Percentiles rank a stretch among this genome's conserved stretches.
Evolutionary conservation across 1,140 invertebrate genomes (phyloP).

Genomic region (Lasioglossum baleicum): DNA sequence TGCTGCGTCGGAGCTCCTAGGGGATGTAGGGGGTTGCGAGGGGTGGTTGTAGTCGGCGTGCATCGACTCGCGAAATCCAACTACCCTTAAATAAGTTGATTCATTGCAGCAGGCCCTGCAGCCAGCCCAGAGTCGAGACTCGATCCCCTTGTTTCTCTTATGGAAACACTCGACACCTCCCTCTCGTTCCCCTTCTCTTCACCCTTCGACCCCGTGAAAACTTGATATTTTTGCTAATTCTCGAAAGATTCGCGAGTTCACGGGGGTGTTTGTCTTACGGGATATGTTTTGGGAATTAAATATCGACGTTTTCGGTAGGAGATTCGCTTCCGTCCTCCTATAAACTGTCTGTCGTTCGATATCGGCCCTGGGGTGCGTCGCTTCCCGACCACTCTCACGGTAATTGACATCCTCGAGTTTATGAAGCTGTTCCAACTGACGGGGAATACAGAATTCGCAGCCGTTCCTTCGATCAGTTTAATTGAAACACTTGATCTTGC

Average conservation of each 20-base stretch:
- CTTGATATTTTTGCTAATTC: constrained; percentile 9
- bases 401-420: constrained; percentile 39
- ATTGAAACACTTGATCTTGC: constrained; percentile 20
- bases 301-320: constrained; percentile 16
- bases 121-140: constrained; percentile 43
- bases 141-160: constrained; percentile 1
- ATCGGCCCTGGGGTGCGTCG: background rate
- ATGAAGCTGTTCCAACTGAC: constrained; percentile 15
- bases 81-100: constrained; percentile 81
- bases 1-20: constrained; percentile 46
- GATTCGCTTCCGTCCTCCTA: constrained; percentile 18
- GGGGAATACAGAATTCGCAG: constrained; percentile 10
- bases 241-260: background rate
- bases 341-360: constrained; percentile 19
- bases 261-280: background rate
- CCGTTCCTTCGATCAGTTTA: constrained; percentile 16
- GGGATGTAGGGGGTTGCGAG: constrained; percentile 35
- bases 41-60: constrained; percentile 70
- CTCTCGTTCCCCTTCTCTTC: background rate
- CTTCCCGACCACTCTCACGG: constrained; percentile 13
- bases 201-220: too few species aligned
- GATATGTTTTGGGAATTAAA: background rate
- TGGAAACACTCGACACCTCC: constrained; percentile 68
- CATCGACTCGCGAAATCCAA: constrained; percentile 80
- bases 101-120: constrained; percentile 73